Evolutionary conservation across 2,797 vertebrate species (phyloP).

Genomic region (Sebastes taczanowskii): DNA sequence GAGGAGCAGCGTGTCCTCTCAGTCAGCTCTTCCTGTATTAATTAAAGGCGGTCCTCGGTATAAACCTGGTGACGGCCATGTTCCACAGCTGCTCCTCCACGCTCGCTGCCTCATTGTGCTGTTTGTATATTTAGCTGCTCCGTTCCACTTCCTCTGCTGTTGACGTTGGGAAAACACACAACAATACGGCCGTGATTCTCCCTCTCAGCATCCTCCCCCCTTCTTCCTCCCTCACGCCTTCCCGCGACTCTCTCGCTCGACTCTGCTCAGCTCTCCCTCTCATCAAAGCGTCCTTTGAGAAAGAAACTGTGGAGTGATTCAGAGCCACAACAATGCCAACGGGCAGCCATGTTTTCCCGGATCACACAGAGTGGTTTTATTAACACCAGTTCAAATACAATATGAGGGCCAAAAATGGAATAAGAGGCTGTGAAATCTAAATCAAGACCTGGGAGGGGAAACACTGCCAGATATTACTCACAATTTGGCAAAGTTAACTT

Average conservation of each 20-base stretch:
- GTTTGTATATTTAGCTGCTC: conserved; percentile 80
- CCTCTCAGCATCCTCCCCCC: conserved; percentile 2
- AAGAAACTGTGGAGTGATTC: conserved; percentile 48
- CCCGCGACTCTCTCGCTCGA: conserved; percentile 31
- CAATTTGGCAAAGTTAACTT: neutral
- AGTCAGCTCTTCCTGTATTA: conserved; percentile 22
- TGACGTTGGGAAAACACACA: conserved; percentile 71
- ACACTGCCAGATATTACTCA: neutral
- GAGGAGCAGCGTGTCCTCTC: neutral
- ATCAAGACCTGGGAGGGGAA: conserved; percentile 12
- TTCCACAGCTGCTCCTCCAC: conserved; percentile 52
- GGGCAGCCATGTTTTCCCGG: conserved; percentile 2
- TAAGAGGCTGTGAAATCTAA: neutral
- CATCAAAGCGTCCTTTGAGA: conserved; percentile 49
- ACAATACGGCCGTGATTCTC: conserved; percentile 65
- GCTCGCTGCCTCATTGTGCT: conserved; percentile 66
- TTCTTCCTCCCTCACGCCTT: conserved; percentile 33
- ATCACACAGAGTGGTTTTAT: neutral
- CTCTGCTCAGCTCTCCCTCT: neutral
- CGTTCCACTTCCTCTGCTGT: conserved; percentile 58
- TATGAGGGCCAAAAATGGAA: conserved; percentile 13
- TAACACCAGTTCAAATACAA: conserved; percentile 25
- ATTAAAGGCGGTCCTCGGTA: neutral
- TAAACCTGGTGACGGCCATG: conserved; percentile 39
- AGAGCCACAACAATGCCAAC: conserved; percentile 36